Evolutionary conservation across 2,797 vertebrate genomes (phyloP).

Genomic region (Anisognathus igniventris): DNA sequence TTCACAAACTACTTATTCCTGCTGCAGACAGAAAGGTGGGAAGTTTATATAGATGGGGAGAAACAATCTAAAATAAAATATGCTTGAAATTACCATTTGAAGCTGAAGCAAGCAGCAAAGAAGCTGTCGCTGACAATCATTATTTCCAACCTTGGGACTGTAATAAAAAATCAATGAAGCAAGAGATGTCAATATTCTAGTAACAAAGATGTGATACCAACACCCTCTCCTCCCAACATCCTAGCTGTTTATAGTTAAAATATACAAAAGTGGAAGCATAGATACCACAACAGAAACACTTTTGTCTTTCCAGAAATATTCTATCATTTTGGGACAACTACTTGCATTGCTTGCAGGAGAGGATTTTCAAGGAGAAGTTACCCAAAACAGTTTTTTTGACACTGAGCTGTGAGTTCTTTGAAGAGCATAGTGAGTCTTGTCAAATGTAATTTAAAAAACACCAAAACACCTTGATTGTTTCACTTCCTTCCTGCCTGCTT

Average conservation of each 20-base stretch:
- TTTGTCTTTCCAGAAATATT: background rate
- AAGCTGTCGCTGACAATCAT: slow-evolving; percentile 77
- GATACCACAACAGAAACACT: background rate
- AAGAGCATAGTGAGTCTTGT: background rate
- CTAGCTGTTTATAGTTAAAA: background rate
- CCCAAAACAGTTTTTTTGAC: background rate
- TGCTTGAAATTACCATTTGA: slow-evolving; percentile 75
- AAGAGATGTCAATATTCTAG: slow-evolving; percentile 83
- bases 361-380: background rate
- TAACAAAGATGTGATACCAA: slow-evolving; percentile 71
- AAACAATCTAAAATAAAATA: slow-evolving; percentile 67
- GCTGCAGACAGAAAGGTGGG: background rate
- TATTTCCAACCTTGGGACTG: slow-evolving; percentile 80
- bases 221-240: background rate
- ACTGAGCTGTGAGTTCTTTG: background rate
- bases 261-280: background rate
- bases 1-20: background rate
- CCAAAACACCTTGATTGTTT: background rate
- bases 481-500: background rate
- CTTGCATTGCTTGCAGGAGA: background rate
- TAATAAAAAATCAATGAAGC: slow-evolving; percentile 94
- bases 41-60: background rate
- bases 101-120: slow-evolving; percentile 78
- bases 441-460: background rate
- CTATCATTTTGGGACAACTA: background rate